Evolutionary conservation across 2,888 invertebrate genomes (phyloP).

Genomic region (Apomyelois bistriatella): DNA sequence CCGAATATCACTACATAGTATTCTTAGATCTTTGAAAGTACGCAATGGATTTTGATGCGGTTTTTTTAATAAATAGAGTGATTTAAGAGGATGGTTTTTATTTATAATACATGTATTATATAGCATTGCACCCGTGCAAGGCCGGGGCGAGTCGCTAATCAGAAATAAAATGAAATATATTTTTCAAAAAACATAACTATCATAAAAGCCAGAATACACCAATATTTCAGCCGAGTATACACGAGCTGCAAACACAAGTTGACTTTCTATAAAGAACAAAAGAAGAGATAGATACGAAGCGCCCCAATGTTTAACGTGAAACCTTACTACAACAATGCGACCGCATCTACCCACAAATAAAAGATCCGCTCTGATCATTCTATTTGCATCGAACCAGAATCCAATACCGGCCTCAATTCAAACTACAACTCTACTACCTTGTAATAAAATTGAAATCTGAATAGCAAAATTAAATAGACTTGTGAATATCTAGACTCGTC

Average conservation of each 20-base stretch:
- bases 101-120: no score
- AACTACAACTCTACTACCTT: background rate
- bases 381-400: conserved; percentile 34
- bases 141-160: no score
- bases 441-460: background rate
- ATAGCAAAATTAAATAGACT: conserved; percentile 1
- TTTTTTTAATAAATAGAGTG: no score
- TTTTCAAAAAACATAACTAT: background rate
- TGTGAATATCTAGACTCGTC: conserved; percentile 4
- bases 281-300: conserved; percentile 24
- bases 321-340: conserved; percentile 33
- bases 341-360: conserved; percentile 29
- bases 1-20: no score
- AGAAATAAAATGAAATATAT: no score
- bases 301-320: conserved; percentile 33
- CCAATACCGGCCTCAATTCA: conserved; percentile 27
- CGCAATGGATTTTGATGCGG: no score
- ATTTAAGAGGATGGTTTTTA: no score
- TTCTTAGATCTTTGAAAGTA: no score
- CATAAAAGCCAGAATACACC: background rate
- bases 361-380: conserved; percentile 30
- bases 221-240: background rate
- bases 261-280: conserved; percentile 7
- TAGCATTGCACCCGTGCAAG: no score
- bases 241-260: background rate